A percentile compares a stretch with the other conserved stretches of the same genome.
These are phyloP conservation scores for Beris morrisii DNA, from an alignment of 2,888 invertebrate species.

Conservation along the genomic window DNA sequence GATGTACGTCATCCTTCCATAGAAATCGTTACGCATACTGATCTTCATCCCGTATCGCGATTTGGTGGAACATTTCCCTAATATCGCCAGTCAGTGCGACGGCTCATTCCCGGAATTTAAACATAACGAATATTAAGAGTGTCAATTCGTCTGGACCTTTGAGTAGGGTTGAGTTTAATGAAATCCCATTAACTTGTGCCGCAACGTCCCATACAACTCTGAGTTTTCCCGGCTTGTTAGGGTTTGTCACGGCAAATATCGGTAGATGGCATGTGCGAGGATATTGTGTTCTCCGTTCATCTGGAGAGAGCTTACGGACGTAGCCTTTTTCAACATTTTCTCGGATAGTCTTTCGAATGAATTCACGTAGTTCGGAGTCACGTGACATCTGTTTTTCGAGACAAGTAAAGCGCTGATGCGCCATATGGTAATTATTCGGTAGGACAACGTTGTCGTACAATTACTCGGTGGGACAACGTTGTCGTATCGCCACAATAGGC, in stretches of 20 bases:
- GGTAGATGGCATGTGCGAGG: too few relatives aligned
- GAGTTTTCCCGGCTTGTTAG: conserved; percentile 44
- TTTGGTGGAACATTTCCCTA: conserved; percentile 43
- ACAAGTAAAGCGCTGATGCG: too few relatives aligned
- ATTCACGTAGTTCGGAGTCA: too few relatives aligned
- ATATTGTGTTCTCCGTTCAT: too few relatives aligned
- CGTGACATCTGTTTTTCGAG: too few relatives aligned
- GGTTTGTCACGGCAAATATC: conserved; percentile 34
- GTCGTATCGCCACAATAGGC: conserved; percentile 42
- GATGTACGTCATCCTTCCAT: conserved; percentile 41
- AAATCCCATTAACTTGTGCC: conserved; percentile 42
- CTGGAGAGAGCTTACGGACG: too few relatives aligned
- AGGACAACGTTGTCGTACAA: too few relatives aligned
- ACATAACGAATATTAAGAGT: conserved; percentile 47
- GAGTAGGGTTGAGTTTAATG: conserved; percentile 45
- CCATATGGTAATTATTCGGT: too few relatives aligned
- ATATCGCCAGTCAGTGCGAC: conserved; percentile 48
- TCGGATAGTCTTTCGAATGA: too few relatives aligned
- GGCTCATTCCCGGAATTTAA: conserved; percentile 48
- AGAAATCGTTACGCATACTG: conserved; percentile 45
- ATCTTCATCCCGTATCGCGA: conserved; percentile 42
- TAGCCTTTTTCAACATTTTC: too few relatives aligned
- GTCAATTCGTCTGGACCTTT: conserved; percentile 47
- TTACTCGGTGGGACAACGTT: too few relatives aligned
- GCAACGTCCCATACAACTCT: conserved; percentile 49